Conservation (phyloP, 2,888 invertebrate genomes). For the Chrysodeixis includens region DNA sequence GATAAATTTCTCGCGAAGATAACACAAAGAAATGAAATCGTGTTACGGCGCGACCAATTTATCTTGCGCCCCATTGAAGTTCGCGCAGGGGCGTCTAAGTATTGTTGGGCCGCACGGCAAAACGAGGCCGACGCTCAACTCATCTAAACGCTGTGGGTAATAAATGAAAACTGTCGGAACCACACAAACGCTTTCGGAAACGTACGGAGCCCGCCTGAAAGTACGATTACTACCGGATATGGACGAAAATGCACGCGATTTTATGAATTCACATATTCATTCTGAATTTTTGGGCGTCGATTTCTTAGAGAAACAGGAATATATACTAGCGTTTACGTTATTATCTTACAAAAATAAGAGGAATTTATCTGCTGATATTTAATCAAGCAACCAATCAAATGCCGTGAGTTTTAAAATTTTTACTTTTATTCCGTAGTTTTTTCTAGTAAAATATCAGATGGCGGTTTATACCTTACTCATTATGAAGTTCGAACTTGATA, state of each 20-base stretch:
- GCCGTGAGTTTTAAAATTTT: neutral
- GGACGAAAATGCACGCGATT: neutral
- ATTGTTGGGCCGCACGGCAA: neutral
- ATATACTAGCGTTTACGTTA: neutral
- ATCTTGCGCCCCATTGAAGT: conserved; percentile 4
- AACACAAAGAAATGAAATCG: neutral
- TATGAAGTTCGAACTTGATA: too few species aligned
- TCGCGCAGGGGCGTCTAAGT: conserved; percentile 2
- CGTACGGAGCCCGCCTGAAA: neutral
- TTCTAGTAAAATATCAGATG: too few species aligned
- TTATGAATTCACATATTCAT: too few species aligned
- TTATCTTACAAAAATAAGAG: too few species aligned
- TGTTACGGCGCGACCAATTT: conserved; percentile 4
- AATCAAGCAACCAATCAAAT: too few species aligned
- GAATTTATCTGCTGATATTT: too few species aligned
- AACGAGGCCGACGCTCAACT: neutral
- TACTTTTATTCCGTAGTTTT: neutral
- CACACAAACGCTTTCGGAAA: neutral
- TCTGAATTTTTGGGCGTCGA: neutral
- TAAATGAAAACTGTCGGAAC: conserved; percentile 4
- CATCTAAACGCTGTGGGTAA: neutral
- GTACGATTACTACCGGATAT: neutral
- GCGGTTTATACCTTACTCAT: too few species aligned
- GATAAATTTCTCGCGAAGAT: neutral
- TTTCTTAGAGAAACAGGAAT: neutral